Base-by-base conservation (phyloP, 2,797 vertebrate species). In the Alectoris magna region DNA sequence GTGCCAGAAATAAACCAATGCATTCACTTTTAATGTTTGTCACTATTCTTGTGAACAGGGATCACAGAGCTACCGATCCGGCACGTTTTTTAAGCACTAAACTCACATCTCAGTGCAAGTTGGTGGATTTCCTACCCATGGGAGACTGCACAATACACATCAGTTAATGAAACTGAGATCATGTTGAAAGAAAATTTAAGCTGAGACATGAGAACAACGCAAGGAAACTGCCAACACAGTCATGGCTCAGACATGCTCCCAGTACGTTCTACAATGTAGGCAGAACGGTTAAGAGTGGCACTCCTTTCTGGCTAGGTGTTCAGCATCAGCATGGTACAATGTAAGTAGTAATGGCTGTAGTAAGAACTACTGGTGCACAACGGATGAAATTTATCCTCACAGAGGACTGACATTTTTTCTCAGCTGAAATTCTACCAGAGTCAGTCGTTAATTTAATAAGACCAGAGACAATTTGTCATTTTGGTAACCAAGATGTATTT, bases 171-270 rank as follows among this genome's bases (percentile, higher is more conserved):
- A 81, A 83, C 92, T 79, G 92, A 95, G 89, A 67, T 81, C 82
- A 58, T 44, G 74, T 11, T 73, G 89, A 90, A 93, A 94, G 91
- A 95, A 95, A 96, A 89, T 70, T 93, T 91, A 94, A 96, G 89
- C 71, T 93, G 92, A 94, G 68, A 91, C 93, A 92, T 0, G 71
- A 95, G 93, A 96, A 96, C 95, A 96, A 96, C 92, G 89, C 87
- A 91, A 96, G 93, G 95, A 96, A 96, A 96, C 89, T 94, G 94
- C 92, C 93, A 95, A 74, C 89, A 90, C 22, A 56, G 59, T 94
- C 89, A 84, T 29, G 76, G 91, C 92, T 95, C 87, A 93, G 71
- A 91, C 91, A 76, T 1, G 49, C 87, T 93, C 91, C 79, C 94
- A 64, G 87, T 60, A 74, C 77, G 85, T 90, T 95, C 85, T 66